Conservation (phyloP, 2,797 vertebrate species). For the Xenops minutus region DNA sequence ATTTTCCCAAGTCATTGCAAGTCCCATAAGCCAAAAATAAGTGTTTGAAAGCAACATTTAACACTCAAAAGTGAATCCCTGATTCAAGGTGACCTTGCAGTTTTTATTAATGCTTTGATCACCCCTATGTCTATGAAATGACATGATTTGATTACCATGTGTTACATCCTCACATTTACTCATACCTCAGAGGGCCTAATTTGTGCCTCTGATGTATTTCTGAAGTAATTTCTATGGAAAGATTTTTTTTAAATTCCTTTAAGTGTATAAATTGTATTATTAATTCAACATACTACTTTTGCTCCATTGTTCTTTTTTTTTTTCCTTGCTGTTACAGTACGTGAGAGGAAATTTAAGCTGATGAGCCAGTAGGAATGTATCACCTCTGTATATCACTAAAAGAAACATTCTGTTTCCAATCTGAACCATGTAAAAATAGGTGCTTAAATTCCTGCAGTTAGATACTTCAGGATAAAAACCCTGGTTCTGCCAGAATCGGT, state of each 20-base stretch:
- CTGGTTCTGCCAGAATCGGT: not conserved
- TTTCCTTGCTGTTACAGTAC: not conserved
- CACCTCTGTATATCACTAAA: not conserved
- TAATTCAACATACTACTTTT: conserved; percentile 54
- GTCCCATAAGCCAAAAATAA: not conserved
- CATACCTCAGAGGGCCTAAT: conserved; percentile 61
- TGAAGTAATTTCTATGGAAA: conserved; percentile 62
- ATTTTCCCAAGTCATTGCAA: conserved; percentile 13
- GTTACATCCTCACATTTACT: conserved; percentile 54
- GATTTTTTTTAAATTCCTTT: conserved; percentile 38
- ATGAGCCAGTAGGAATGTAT: conserved; percentile 19
- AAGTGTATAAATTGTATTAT: conserved; percentile 50
- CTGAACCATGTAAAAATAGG: not conserved
- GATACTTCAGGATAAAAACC: not conserved
- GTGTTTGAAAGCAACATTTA: not conserved
- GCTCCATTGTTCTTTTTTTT: not conserved
- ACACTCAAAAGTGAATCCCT: conserved; percentile 18
- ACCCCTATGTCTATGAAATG: conserved; percentile 41
- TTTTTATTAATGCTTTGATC: conserved; percentile 66
- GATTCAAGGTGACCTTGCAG: conserved; percentile 64
- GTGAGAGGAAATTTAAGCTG: conserved; percentile 25
- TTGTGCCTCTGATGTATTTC: conserved; percentile 62
- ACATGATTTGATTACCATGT: conserved; percentile 62
- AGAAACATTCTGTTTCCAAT: not conserved
- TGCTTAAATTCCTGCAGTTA: not conserved